phyloP scores from a whole-genome alignment of 35 echinoderm and acorn worm species.

The Chiridota heheva region DNA sequence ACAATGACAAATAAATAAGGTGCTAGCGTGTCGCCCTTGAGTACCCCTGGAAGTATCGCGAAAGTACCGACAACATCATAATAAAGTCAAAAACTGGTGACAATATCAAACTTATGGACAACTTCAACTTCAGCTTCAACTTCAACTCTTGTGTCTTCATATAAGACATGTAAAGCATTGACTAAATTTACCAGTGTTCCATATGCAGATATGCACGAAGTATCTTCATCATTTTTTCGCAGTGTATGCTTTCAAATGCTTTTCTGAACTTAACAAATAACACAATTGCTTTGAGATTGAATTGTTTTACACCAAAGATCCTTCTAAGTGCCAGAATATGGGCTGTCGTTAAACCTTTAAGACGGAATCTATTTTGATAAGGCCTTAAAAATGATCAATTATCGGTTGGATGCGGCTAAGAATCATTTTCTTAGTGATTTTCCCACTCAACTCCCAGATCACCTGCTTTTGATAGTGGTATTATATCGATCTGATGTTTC shows the following conservation, averaged over 20 bases:
- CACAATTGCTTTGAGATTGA: not conserved
- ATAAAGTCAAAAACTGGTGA: too few species aligned
- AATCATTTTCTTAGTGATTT: too few species aligned
- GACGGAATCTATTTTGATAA: not conserved
- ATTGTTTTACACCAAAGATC: not conserved
- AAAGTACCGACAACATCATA: constrained; percentile 22
- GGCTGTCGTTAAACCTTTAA: not conserved
- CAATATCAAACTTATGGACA: too few species aligned
- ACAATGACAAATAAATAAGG: constrained; percentile 31
- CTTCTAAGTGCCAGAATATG: not conserved
- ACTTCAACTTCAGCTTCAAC: constrained; percentile 24
- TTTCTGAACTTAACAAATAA: constrained; percentile 27
- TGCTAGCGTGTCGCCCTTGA: constrained; percentile 36
- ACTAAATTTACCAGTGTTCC: not conserved
- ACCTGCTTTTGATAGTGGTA: too few species aligned
- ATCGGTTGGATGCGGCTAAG: too few species aligned
- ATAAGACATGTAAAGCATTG: not conserved
- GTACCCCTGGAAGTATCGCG: constrained; percentile 10
- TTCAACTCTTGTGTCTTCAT: not conserved
- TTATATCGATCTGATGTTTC: too few species aligned
- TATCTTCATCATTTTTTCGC: constrained; percentile 28
- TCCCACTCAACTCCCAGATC: too few species aligned
- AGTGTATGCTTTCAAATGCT: constrained; percentile 33
- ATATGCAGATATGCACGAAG: constrained; percentile 27
- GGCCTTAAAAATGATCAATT: not conserved